Evolutionary conservation across 2,113 vertebrate species (phyloP).

Genomic region (Microcebus murinus): DNA sequence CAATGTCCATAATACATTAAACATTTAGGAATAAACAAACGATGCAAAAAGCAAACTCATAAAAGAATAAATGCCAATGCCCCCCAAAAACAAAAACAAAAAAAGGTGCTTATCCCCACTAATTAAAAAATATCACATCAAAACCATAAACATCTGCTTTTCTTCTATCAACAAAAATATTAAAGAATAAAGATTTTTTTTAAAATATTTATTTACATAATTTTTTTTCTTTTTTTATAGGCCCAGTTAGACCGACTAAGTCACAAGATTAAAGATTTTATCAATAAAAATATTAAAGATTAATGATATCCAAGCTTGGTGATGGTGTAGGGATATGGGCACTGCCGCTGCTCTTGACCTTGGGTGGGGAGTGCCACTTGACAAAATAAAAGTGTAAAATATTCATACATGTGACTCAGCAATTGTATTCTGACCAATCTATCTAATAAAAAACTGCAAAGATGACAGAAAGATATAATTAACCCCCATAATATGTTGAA

Average conservation of each 20-base stretch:
- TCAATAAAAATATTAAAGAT: slow-evolving; percentile 17
- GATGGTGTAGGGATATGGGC: background rate
- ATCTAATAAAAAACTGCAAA: slow-evolving; percentile 1
- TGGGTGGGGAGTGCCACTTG: background rate
- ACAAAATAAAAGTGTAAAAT: slow-evolving; percentile 9
- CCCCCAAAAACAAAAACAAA: background rate
- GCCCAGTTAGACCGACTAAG: no score
- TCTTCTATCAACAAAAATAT: slow-evolving; percentile 19
- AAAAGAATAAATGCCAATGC: background rate
- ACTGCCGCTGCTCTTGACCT: background rate
- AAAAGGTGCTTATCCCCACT: background rate
- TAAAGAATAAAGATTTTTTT: background rate
- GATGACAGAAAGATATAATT: background rate
- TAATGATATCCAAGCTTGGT: background rate
- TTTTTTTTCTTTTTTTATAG: no score
- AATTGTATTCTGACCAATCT: background rate
- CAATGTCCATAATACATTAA: background rate
- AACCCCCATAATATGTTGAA: no score
- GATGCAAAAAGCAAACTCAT: background rate
- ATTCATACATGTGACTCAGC: background rate
- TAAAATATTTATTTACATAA: no score
- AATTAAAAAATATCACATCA: background rate
- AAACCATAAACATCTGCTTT: slow-evolving; percentile 37
- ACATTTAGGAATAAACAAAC: slow-evolving; percentile 2
- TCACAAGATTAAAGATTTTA: background rate